Conservation (phyloP, 2,797 vertebrate genomes). For the Danio kyathit region DNA sequence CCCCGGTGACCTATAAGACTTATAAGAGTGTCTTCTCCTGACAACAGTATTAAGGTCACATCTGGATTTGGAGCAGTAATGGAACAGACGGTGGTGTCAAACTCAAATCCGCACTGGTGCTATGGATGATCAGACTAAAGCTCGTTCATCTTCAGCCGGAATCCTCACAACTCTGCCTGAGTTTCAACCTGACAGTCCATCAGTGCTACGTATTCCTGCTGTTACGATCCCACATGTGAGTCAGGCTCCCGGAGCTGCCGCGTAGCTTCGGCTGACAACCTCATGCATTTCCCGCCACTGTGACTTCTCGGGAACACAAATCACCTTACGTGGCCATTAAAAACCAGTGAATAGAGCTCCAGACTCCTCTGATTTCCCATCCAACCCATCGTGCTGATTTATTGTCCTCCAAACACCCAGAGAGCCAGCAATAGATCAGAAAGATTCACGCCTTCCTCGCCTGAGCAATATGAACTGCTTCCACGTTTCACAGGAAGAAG, state of each 20-base stretch:
- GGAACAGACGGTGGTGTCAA: constrained; percentile 26
- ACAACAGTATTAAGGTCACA: constrained; percentile 48
- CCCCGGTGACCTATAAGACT: constrained; percentile 47
- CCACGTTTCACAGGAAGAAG: constrained; percentile 56
- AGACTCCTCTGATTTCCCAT: constrained; percentile 59
- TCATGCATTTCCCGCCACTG: constrained; percentile 47
- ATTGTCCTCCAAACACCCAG: constrained; percentile 61
- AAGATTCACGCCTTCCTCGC: constrained; percentile 59
- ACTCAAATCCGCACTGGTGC: constrained; percentile 13
- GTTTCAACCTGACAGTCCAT: constrained; percentile 31
- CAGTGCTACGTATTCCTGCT: constrained; percentile 20
- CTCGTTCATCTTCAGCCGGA: constrained; percentile 10
- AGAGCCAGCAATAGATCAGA: constrained; percentile 62
- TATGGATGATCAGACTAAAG: constrained; percentile 33
- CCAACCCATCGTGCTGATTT: constrained; percentile 62
- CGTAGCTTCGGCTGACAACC: constrained; percentile 27
- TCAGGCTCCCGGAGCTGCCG: constrained; percentile 25
- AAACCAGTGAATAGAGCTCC: constrained; percentile 59
- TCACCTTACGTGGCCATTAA: constrained; percentile 56
- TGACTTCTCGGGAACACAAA: constrained; percentile 45
- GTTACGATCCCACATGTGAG: constrained; percentile 39
- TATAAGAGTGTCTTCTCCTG: constrained; percentile 32
- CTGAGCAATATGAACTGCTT: constrained; percentile 53
- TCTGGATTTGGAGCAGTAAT: constrained; percentile 39
- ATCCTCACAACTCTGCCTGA: constrained; percentile 31